Conservation (phyloP, 1,140 invertebrate species). For the Monomorium pharaonis region DNA sequence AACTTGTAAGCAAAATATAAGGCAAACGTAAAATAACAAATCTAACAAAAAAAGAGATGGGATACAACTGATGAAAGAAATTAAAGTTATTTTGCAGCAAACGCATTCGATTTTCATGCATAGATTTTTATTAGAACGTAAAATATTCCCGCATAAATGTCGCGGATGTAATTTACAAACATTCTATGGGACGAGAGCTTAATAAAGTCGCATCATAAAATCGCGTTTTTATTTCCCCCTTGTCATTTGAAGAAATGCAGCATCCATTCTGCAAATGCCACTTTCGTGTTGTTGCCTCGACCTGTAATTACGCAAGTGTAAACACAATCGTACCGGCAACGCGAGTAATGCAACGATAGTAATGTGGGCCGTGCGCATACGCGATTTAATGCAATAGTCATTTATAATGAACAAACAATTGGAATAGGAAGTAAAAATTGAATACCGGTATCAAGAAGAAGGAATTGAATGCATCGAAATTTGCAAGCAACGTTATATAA, state of each 20-base stretch:
- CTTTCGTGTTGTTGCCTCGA: constrained; percentile 77
- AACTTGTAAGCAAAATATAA: neutral
- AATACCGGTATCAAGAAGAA: neutral
- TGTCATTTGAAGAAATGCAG: constrained; percentile 65
- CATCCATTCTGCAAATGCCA: constrained; percentile 72
- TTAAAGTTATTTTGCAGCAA: neutral
- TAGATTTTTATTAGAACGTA: constrained; percentile 30
- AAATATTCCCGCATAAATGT: constrained; percentile 32
- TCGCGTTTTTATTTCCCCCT: constrained; percentile 29
- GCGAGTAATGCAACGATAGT: constrained; percentile 38
- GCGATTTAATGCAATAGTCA: neutral
- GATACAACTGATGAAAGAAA: neutral
- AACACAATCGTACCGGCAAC: constrained; percentile 64
- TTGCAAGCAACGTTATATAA: neutral
- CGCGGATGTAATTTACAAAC: constrained; percentile 46
- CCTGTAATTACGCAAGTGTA: constrained; percentile 81
- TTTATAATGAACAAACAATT: constrained; percentile 2
- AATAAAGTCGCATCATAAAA: constrained; percentile 62
- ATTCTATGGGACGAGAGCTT: constrained; percentile 35
- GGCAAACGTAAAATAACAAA: neutral
- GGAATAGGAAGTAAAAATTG: neutral
- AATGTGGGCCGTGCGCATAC: constrained; percentile 2
- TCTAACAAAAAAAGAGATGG: neutral
- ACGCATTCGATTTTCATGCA: neutral
- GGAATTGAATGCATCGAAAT: neutral